A percentile compares a stretch with the other conserved stretches of the same genome.
Evolutionary conservation across 2,888 invertebrate species (phyloP).

Genomic region (Tetragonisca angustula): DNA sequence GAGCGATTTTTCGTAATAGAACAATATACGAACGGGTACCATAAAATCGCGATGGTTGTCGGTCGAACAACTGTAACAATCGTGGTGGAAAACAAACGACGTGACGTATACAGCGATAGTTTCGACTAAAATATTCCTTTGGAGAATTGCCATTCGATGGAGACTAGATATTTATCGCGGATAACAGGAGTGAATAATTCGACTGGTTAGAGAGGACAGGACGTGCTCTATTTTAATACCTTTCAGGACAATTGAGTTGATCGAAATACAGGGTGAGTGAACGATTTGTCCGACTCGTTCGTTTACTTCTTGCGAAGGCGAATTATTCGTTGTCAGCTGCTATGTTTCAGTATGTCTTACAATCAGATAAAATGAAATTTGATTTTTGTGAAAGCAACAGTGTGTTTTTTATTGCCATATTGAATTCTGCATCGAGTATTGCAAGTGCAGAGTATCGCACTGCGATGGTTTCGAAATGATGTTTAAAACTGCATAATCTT

Average conservation of each 20-base stretch:
- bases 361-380: no score
- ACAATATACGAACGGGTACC: conserved; percentile 2
- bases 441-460: background rate
- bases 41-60: conserved; percentile 20
- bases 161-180: background rate
- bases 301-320: background rate
- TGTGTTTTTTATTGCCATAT: background rate
- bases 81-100: background rate
- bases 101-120: background rate
- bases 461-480: background rate
- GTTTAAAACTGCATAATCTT: background rate
- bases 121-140: background rate
- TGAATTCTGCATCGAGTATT: background rate
- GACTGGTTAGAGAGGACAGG: background rate
- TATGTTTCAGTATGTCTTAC: background rate
- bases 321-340: background rate
- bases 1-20: conserved; percentile 7
- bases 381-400: no score
- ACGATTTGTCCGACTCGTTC: background rate
- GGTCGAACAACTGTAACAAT: background rate
- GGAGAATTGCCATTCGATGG: background rate
- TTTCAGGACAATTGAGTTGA: background rate
- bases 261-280: background rate
- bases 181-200: background rate
- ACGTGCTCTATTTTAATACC: background rate